Base-by-base conservation (phyloP, 2,888 invertebrate species). In the Pteria penguin region DNA sequence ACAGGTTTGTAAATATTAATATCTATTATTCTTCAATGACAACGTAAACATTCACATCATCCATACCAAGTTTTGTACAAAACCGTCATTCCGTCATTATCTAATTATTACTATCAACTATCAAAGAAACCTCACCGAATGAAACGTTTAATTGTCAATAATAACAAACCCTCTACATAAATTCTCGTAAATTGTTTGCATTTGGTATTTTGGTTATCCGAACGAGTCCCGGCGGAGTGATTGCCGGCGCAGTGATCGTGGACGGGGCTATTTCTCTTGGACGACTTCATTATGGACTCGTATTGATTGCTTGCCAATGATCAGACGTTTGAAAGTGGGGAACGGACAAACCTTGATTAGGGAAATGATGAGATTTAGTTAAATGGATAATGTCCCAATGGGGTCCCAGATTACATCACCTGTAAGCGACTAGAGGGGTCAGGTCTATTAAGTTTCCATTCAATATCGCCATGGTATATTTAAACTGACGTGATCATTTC, bases 371-470 rank as follows among this genome's bases (percentile, higher is more conserved):
- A 65, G 72, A 72, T 69, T 73, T 65, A 58, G 65, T 70, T 73
- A 77, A 77, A 69, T 73, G 76, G 73, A 77, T 73, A 77, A 77
- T 72, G 32, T 60, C 60, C 62, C 76, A 66, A 69, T 55, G 22
- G 76, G 62, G 72, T 72, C 54, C 58, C 14, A 27, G 63, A 69
- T 77, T 72, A 65, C 70, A 54, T 73, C 69, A 69, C 52, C 57
- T 62, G 68, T 57, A 45, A 57, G 36, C 62, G 69, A 69, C 58
- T 57, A 65, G 27, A 36, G 54, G 65, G 76, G 72, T 77, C 65
- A 73, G 22, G 27, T 67, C 63, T 72, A 72, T 76, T 76, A 72
- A 68, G 61, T 57, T 60, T 27, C 22, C 26, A 24, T 60, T 60
- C 60, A 31, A 29, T 24, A 60, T 62, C 31, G 58, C 52, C 61